A percentile compares a stretch with the other conserved stretches of the same genome.
Evolutionary conservation across 2,797 vertebrate species (phyloP).

Genomic region (Gambusia yucatana): DNA sequence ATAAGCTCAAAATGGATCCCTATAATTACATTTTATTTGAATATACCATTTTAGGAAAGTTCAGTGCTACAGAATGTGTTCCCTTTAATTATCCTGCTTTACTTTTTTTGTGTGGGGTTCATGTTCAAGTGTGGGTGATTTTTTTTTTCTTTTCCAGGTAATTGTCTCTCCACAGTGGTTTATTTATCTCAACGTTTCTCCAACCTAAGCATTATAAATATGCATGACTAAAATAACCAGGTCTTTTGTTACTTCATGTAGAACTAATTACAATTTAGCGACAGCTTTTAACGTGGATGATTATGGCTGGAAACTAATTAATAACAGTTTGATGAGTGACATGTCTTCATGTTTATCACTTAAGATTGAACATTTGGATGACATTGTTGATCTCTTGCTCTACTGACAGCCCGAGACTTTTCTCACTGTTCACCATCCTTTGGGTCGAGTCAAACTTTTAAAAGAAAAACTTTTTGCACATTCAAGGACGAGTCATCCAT

Average conservation of each 20-base stretch:
- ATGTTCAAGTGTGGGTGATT: conserved; percentile 57
- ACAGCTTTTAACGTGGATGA: conserved; percentile 81
- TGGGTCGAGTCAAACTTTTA: conserved; percentile 4
- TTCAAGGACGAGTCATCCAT: neutral
- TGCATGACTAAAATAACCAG: conserved; percentile 84
- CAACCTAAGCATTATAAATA: conserved; percentile 81
- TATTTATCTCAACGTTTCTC: conserved; percentile 65
- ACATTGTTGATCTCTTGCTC: conserved; percentile 20
- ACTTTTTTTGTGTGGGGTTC: conserved; percentile 50
- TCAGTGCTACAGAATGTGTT: conserved; percentile 44
- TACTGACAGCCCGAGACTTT: neutral
- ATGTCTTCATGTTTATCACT: conserved; percentile 58
- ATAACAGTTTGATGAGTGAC: conserved; percentile 85
- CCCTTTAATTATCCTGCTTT: conserved; percentile 56
- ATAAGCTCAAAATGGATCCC: conserved; percentile 13
- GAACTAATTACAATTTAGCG: conserved; percentile 89
- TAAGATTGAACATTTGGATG: conserved; percentile 27
- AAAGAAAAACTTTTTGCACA: neutral
- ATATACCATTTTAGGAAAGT: conserved; percentile 44
- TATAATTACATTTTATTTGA: conserved; percentile 33
- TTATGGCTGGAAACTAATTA: conserved; percentile 84
- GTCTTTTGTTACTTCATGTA: conserved; percentile 82
- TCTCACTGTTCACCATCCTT: conserved; percentile 13
- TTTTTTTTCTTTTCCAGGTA: conserved; percentile 68
- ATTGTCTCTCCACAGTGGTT: conserved; percentile 65